phyloP scores from a whole-genome alignment of 2,113 vertebrate genomes.

The Limanda limanda region DNA sequence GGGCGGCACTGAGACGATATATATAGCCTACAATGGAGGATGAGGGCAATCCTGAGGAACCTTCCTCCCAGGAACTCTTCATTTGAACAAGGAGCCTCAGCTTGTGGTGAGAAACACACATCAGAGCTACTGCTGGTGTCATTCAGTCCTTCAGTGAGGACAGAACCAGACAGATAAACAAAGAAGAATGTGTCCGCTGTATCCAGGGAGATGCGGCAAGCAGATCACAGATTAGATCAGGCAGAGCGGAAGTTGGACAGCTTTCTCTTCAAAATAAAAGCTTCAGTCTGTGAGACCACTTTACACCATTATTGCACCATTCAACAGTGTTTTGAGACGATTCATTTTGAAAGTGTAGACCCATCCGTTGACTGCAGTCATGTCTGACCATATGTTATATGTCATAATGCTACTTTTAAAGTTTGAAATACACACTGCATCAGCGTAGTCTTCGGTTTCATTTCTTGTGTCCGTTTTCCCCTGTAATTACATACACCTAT shows the following conservation, averaged over 20 bases:
- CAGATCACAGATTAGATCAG: not conserved
- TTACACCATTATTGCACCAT: not conserved
- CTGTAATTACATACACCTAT: too few species aligned
- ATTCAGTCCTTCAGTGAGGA: too few species aligned
- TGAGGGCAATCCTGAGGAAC: not conserved
- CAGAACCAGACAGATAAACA: not conserved
- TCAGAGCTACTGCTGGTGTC: not conserved
- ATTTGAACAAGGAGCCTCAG: not conserved
- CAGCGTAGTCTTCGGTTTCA: too few species aligned
- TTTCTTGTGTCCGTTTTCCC: too few species aligned
- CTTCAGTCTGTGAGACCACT: not conserved
- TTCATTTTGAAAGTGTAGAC: not conserved
- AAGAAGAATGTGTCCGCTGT: conserved; percentile 15
- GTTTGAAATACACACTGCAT: too few species aligned
- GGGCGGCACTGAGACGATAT: not conserved
- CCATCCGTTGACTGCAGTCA: not conserved
- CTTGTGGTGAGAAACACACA: not conserved
- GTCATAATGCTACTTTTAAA: too few species aligned
- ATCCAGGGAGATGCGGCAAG: conserved; percentile 6
- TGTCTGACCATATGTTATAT: too few species aligned
- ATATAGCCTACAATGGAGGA: conserved; percentile 5
- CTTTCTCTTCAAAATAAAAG: conserved; percentile 46
- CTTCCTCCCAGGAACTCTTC: not conserved
- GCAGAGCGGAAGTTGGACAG: conserved; percentile 10
- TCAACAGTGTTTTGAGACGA: not conserved